Base-by-base conservation (phyloP, 2,113 vertebrate species). In the Eclectus roratus region DNA sequence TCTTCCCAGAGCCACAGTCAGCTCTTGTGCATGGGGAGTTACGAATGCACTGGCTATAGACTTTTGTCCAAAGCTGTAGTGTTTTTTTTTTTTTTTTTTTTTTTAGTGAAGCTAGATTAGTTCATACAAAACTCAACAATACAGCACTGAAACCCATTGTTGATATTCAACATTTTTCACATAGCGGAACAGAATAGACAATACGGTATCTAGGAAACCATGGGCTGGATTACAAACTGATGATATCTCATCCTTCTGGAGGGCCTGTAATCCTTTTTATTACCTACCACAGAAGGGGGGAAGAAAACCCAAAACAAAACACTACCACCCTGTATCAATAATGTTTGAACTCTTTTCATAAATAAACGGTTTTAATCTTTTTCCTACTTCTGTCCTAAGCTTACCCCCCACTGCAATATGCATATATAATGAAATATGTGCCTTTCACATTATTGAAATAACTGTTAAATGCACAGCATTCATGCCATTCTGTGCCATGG, bases 141-240 rank as follows among this genome's bases (percentile, higher is more conserved):
- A 99, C 99, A 98, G 98, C 99, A 99, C 98, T 99, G 99, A 99
- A 99, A 99, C 99, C 99, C 99, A 99, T 99, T 99, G 99, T 99
- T 99, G 99, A 99, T 99, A 99, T 99, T 99, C 99, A 99, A 99
- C 99, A 99, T 99, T 99, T 99, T 99, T 99, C 99, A 99, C 99
- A 99, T 99, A 99, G 99, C 99, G 98, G 99, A 99, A 99, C 99
- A 99, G 99, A 99, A 99, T 99, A 99, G 99, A 99, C 99, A 99
- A 99, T 99, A 99, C 97, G 99, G 99, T 99, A 99, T 99, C 98
- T 98, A 98, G 99, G 99, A 99, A 99, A 99, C 99, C 99, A 98
- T 73, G 99, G 99, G 98, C 98, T 98, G 98, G 99, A 99, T 99
- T 99, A 99, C 98, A 99, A 98, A 98, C 98, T 98, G 99, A 99